These are phyloP conservation scores for Cygnus buccinator DNA, from an alignment of 2,113 vertebrate species.

Conservation along the genomic window DNA sequence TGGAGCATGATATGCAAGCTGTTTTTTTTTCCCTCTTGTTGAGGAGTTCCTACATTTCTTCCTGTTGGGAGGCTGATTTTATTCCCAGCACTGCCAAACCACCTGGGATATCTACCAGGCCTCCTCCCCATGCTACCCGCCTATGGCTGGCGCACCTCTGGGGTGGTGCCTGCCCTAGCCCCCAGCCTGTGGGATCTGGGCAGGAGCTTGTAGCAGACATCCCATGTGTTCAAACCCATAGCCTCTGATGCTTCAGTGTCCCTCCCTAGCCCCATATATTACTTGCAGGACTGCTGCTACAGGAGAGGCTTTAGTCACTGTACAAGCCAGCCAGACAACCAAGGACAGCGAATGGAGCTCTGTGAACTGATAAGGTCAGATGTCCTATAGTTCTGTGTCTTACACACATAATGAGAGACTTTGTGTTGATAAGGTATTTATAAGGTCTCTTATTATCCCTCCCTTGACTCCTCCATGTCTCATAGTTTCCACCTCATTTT, in stretches of 20 bases:
- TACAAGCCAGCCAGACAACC: neutral
- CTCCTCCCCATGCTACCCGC: neutral
- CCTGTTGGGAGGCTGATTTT: neutral
- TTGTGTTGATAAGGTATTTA: neutral
- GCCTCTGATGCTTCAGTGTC: neutral
- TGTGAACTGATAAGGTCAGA: neutral
- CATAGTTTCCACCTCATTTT: neutral
- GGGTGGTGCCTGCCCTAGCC: neutral
- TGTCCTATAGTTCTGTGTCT: neutral
- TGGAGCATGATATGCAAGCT: neutral
- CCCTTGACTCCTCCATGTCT: neutral
- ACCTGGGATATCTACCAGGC: neutral
- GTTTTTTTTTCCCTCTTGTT: neutral
- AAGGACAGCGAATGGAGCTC: neutral
- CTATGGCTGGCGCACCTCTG: rapidly evolving
- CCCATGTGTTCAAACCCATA: neutral
- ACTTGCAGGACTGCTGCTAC: neutral
- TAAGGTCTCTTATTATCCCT: neutral
- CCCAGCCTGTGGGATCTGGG: neutral
- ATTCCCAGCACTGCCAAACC: neutral
- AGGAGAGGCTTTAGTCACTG: neutral
- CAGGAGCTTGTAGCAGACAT: neutral
- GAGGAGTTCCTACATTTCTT: neutral
- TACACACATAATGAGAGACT: neutral
- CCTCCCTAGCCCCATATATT: neutral